phyloP scores from a whole-genome alignment of 2,113 vertebrate species.

The Chiloscyllium plagiosum region DNA sequence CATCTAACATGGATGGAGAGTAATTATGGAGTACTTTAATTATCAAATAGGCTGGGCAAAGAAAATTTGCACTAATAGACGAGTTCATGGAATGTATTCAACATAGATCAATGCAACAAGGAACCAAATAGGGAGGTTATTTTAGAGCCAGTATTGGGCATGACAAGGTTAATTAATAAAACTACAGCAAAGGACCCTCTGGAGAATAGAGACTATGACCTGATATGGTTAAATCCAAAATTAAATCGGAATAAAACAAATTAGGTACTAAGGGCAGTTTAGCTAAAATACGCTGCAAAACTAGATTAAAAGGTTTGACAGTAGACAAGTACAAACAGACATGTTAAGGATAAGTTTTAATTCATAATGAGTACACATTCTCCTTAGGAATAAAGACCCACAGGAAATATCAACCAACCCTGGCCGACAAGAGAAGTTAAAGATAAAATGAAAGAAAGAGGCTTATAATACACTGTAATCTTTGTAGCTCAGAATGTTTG shows the following conservation, averaged over 20 bases:
- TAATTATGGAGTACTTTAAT: not conserved
- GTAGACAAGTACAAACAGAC: not conserved
- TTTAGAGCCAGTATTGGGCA: not conserved
- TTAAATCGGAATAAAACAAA: too few species aligned
- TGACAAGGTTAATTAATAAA: not conserved
- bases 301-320: too few species aligned
- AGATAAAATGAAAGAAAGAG: not conserved
- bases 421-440: not conserved
- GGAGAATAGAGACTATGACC: not conserved
- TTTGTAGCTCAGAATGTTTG: not conserved
- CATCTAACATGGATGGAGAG: not conserved
- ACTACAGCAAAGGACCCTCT: not conserved
- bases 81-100: not conserved
- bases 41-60: not conserved
- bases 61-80: not conserved
- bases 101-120: not conserved
- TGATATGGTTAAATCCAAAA: too few species aligned
- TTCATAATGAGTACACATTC: not conserved
- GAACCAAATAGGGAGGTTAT: not conserved
- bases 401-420: not conserved
- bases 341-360: not conserved
- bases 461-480: not conserved
- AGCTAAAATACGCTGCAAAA: too few species aligned
- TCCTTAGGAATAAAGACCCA: not conserved
- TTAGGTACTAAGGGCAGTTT: too few species aligned